These are phyloP conservation scores for Stenoptilia bipunctidactyla DNA, from an alignment of 2,888 invertebrate genomes.

Conservation along the genomic window DNA sequence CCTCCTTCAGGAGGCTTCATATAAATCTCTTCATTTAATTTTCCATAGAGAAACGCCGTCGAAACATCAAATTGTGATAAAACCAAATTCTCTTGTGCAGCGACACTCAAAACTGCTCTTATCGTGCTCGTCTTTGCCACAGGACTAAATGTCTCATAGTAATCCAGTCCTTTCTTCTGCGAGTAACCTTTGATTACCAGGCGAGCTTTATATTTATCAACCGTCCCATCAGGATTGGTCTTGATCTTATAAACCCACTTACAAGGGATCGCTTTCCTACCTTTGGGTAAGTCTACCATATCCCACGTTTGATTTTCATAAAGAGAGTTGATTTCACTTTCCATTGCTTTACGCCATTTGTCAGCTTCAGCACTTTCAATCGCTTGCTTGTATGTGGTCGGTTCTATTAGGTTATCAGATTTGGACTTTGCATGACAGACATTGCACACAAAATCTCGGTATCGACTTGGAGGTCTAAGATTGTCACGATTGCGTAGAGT, in stretches of 20 bases:
- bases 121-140: not conserved
- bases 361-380: not conserved
- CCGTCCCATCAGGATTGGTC: not conserved
- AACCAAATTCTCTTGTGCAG: not conserved
- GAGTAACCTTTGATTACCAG: not conserved
- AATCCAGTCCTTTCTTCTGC: not conserved
- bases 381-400: no score
- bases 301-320: not conserved
- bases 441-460: no score
- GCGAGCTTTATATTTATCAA: not conserved
- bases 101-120: not conserved
- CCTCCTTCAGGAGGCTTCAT: conserved; percentile 1
- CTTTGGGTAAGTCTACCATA: not conserved
- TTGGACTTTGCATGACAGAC: no score
- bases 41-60: conserved; percentile 3
- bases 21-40: not conserved
- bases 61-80: conserved; percentile 1
- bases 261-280: conserved; percentile 1
- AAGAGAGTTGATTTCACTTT: not conserved
- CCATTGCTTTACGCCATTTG: not conserved
- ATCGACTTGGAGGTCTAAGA: no score
- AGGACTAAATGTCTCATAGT: not conserved
- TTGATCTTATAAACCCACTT: not conserved
- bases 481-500: no score
- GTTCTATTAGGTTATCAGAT: no score